Evolutionary conservation across 2,113 vertebrate genomes (phyloP), one percentile per base, ranked within the genome.

Genomic region (Mustela nigripes): DNA sequence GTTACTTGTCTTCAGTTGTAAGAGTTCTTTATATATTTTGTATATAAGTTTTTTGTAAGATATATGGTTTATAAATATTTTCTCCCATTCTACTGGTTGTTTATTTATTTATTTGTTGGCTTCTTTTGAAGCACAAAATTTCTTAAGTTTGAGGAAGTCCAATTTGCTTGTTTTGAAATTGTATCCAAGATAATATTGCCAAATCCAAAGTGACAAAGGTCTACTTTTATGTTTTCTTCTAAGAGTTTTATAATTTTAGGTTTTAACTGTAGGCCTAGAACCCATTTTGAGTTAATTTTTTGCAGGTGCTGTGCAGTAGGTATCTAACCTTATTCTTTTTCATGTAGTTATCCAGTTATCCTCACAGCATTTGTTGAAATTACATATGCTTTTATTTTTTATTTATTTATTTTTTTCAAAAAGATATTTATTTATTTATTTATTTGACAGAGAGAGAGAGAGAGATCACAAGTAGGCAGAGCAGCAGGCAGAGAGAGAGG

Each of bases 111-210:
- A 95, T 56, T 58, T 58, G 1, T 79, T 86, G 31, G 11, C 67
- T 33, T 65, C 63, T 71, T 95, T 89, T 50, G 39, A 89, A 92
- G 48, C 26, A 48, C 26, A 89, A 48, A 21, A 58, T 4, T 12
- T 89, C 92, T 95, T 91, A 48, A 88, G 74, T 80, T 94, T 91
- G 78, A 95, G 5, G 11, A 62, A 80, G 26, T 71, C n/a, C 26
- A 88, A 53, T 48, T 91, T 81, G 33, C 33, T 76, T 39, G 74
- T 50, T 94, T 94, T 74, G 65, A 53, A 89, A 7, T 85, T 36
- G 74, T 76, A 89, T 50, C 36, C 1, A 62, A 94, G 83, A 94
- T 88, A 86, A 14, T 42, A 85, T 24, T 78, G 45, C 14, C 26
- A 90, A 63, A 91, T 42, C 3, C 24, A 82, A 11, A 1, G 50